Conservation (phyloP, 2,113 vertebrate genomes). For the Equus quagga region DNA sequence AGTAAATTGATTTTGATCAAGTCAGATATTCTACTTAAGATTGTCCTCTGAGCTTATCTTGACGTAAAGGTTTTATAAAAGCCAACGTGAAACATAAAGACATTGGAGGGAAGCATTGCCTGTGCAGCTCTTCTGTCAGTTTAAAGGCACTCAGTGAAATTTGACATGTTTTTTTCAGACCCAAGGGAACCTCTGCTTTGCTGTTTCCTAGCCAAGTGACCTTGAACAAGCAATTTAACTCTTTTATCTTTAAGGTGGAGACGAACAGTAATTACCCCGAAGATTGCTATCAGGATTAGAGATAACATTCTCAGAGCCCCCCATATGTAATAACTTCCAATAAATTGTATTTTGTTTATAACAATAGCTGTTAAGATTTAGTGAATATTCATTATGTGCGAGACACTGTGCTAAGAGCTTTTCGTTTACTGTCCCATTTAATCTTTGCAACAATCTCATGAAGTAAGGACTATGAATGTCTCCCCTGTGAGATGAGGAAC, state of each 20-base stretch:
- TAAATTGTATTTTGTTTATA: slow-evolving; percentile 33
- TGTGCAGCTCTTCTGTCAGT: not conserved
- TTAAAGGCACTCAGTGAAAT: slow-evolving; percentile 4
- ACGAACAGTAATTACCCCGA: not conserved
- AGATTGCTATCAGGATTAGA: not conserved
- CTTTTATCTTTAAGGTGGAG: slow-evolving; percentile 5
- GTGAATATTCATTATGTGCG: slow-evolving; percentile 29
- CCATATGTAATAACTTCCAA: not conserved
- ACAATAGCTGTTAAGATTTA: not conserved
- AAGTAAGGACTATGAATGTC: slow-evolving; percentile 7
- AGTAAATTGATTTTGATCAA: slow-evolving; percentile 12
- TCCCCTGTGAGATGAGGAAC: slow-evolving; percentile 2
- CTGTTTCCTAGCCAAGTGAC: not conserved
- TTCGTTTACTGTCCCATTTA: not conserved
- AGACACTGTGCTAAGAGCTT: not conserved
- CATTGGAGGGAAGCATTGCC: not conserved
- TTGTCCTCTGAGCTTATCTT: slow-evolving; percentile 18
- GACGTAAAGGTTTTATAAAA: slow-evolving; percentile 38
- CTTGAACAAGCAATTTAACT: not conserved
- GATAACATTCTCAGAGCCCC: not conserved
- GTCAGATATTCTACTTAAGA: not conserved
- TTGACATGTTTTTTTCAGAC: slow-evolving; percentile 12
- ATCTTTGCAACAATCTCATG: not conserved
- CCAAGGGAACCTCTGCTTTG: not conserved
- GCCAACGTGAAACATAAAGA: not conserved